Percentiles rank a stretch among this genome's conserved stretches.
Conservation (phyloP, 2,797 vertebrate genomes). For the Pseudochirops cupreus region DNA sequence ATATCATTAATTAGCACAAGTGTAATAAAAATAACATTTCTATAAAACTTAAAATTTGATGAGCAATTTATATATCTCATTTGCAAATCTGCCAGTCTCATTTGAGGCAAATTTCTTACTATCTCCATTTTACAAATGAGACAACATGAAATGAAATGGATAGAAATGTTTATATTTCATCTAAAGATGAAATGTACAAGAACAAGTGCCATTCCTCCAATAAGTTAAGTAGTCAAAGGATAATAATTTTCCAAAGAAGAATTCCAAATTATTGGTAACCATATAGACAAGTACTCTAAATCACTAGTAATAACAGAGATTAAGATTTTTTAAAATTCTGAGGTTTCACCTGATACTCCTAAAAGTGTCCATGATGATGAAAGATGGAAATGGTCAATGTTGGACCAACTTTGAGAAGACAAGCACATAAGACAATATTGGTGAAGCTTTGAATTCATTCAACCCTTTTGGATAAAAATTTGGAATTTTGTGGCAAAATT, state of each 20-base stretch:
- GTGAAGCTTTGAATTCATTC: conserved; percentile 6
- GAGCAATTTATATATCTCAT: neutral
- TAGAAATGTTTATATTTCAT: neutral
- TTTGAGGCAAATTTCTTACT: neutral
- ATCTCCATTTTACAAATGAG: neutral
- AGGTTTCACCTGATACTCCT: neutral
- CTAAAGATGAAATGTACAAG: neutral
- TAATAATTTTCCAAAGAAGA: neutral
- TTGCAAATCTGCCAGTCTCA: neutral
- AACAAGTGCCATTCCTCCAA: neutral
- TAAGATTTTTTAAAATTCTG: neutral
- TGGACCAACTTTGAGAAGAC: neutral
- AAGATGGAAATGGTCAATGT: neutral
- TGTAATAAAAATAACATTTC: neutral
- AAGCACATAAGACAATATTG: conserved; percentile 6
- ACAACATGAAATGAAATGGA: neutral
- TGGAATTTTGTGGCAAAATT: neutral
- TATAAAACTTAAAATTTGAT: neutral
- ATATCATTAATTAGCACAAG: neutral
- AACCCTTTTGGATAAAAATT: neutral
- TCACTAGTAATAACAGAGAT: neutral
- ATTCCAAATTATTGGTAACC: neutral
- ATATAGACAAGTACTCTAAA: neutral
- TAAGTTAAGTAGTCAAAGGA: neutral
- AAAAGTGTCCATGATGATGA: neutral